These are phyloP conservation scores for Halictus ligatus DNA, from an alignment of 2,888 invertebrate species.

Conservation along the genomic window DNA sequence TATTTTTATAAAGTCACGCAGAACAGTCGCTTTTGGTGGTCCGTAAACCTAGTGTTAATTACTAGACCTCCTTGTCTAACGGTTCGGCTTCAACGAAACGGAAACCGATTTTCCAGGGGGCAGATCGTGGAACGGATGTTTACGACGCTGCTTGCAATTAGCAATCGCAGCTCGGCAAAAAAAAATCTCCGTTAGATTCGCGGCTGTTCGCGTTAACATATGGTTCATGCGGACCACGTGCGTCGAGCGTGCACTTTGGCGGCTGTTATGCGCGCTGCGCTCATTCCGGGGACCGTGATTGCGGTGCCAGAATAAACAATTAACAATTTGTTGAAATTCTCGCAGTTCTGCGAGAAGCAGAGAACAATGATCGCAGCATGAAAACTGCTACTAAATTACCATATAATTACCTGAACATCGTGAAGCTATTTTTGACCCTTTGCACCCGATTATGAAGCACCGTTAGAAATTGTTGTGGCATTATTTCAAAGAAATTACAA, in stretches of 20 bases:
- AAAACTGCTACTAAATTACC: background rate
- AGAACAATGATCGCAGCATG: too few relatives aligned
- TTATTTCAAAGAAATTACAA: too few relatives aligned
- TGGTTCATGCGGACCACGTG: slow-evolving; percentile 58
- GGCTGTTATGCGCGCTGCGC: background rate
- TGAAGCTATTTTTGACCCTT: background rate
- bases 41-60: too few relatives aligned
- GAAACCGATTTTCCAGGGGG: background rate
- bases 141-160: background rate
- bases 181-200: slow-evolving; percentile 11
- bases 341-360: background rate
- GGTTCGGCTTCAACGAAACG: background rate
- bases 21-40: too few relatives aligned
- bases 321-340: background rate
- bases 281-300: background rate
- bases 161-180: background rate
- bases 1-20: too few relatives aligned
- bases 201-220: slow-evolving; percentile 54
- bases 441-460: too few relatives aligned
- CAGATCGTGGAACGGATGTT: background rate
- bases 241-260: background rate
- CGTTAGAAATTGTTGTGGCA: too few relatives aligned
- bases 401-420: too few relatives aligned
- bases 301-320: background rate
- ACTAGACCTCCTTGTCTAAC: background rate